Evolutionary conservation across 1,140 invertebrate genomes (phyloP).

Genomic region (Dendrolimus kikuchii): DNA sequence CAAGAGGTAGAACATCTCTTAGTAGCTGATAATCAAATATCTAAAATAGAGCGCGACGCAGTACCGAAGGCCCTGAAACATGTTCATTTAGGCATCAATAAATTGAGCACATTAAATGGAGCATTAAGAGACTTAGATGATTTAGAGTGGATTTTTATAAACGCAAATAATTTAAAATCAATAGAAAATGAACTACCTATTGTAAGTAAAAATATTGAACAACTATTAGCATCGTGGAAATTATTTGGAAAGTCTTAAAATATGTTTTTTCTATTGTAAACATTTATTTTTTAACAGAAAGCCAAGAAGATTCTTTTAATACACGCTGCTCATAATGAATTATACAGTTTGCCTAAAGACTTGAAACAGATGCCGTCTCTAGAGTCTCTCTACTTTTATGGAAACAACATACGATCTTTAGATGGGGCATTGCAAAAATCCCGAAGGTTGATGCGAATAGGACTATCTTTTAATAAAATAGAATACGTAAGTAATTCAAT

Average conservation of each 20-base stretch:
- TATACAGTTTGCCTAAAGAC: constrained; percentile 79
- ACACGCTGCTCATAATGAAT: constrained; percentile 80
- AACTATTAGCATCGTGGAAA: background rate
- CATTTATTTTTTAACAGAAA: constrained; percentile 51
- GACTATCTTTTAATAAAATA: constrained; percentile 81
- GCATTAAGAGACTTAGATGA: constrained; percentile 80
- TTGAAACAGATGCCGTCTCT: constrained; percentile 77
- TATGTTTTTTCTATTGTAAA: background rate
- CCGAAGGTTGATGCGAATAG: constrained; percentile 75
- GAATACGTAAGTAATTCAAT: constrained; percentile 74
- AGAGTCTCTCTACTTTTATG: constrained; percentile 79
- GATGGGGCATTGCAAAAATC: constrained; percentile 80
- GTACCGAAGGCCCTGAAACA: constrained; percentile 77
- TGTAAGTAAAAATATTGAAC: constrained; percentile 38
- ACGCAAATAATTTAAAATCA: constrained; percentile 80
- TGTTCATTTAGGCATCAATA: constrained; percentile 82
- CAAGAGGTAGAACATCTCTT: constrained; percentile 78
- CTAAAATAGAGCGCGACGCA: constrained; percentile 77
- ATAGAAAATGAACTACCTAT: constrained; percentile 83
- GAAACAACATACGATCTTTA: constrained; percentile 79
- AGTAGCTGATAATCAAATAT: constrained; percentile 81
- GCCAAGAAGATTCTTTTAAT: constrained; percentile 78
- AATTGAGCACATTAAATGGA: constrained; percentile 80
- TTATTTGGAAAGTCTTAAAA: background rate
- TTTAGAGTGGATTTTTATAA: constrained; percentile 84